These are phyloP conservation scores for Iguana delicatissima DNA, from an alignment of 2,797 vertebrate species.

Conservation along the genomic window DNA sequence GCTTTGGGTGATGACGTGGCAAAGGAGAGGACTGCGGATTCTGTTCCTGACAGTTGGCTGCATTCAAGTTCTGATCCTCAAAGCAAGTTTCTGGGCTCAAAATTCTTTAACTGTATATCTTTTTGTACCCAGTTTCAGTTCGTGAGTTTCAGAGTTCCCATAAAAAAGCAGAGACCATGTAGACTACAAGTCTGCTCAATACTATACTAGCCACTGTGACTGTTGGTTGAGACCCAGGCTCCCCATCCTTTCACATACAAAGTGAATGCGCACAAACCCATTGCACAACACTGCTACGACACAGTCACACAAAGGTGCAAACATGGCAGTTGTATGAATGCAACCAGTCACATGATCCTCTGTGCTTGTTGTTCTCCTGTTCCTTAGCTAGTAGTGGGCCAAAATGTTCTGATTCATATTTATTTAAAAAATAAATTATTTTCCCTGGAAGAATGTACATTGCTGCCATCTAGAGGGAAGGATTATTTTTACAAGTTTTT, in stretches of 20 bases:
- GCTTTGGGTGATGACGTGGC: too few species aligned
- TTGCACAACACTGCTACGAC: background rate
- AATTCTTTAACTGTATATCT: too few species aligned
- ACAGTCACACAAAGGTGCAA: background rate
- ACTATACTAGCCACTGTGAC: background rate
- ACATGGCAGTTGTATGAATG: too few species aligned
- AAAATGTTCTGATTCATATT: background rate
- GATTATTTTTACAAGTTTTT: background rate
- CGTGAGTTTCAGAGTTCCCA: too few species aligned
- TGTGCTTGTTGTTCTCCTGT: background rate
- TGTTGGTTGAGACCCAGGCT: background rate
- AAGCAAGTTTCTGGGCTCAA: too few species aligned
- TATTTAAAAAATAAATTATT: background rate
- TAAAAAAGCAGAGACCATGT: background rate
- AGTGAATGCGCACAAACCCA: background rate
- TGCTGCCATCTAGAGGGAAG: slow-evolving; percentile 58
- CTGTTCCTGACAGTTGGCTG: too few species aligned
- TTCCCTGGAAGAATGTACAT: background rate
- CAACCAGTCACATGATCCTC: background rate
- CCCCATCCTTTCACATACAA: background rate
- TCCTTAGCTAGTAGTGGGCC: background rate
- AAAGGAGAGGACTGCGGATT: too few species aligned
- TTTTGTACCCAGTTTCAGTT: too few species aligned
- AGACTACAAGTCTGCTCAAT: background rate
- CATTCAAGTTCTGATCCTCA: too few species aligned